Base-by-base conservation (phyloP, 2,797 vertebrate genomes). In the Scolopax bukidnonensis region DNA sequence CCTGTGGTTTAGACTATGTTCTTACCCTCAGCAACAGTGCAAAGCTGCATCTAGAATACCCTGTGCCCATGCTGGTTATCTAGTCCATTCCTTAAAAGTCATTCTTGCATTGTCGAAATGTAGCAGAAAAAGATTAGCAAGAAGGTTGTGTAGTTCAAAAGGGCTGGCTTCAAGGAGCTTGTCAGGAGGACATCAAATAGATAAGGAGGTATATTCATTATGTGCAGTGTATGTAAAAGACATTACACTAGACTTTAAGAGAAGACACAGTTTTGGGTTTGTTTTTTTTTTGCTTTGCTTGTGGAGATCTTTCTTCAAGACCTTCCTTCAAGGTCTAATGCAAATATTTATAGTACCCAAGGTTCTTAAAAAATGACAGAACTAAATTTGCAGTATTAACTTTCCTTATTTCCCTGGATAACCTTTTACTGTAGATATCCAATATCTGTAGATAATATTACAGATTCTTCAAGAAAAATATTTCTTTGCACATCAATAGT, bases 211-310 rank as follows among this genome's bases (percentile, higher is more conserved):
- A 2, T 57, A 38, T 27, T 30, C 12, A n/a, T 64, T 61, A 30
- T 6, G 20, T 41, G 40, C 4, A 3, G 32, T 28, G 32, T n/a
- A 64, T 43, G 41, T 16, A 11, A 51, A 90, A 64, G 4, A 2
- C 4, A 32, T 89, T 77, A 36, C 11, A 12, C 5, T 16, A 13
- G 23, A 56, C 41, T 80, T 54, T 43, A 25, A 8, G 6, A 51
- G 16, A 54, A 36, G 5, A 67, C 3, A 57, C 7, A 36, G 0
- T 24, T 28, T 33, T 40, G 0, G 15, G 2, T 4, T 1, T 43
- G 17, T 43, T 43, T 2, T 56, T 51, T 43, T n/a, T 54, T 25
- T 16, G 1, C 6, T 23, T 75, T 75, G 8, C 9, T 48, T 75
- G 23, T 9, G 32, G 13, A 77, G 28, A 40, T 65, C 36, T 36